Evolutionary conservation across 35 echinoderm and acorn worm species (phyloP), one percentile per base, ranked within the genome.

Genomic region (Heliocidaris tuberculata): DNA sequence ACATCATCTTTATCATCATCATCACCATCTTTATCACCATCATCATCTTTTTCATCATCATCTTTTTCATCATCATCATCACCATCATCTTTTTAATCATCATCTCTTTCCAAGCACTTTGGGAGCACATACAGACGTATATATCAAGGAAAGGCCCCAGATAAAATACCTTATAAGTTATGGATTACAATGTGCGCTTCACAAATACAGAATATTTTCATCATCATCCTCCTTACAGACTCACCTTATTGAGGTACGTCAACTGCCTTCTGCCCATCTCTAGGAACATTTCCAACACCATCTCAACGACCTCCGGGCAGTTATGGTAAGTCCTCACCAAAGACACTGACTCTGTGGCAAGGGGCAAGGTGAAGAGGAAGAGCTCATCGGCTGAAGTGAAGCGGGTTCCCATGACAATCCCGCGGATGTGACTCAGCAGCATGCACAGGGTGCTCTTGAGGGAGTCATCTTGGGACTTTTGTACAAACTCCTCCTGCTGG

Each of bases 191-290:
- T 0, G 35, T 42, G 35, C 35, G 35, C 35, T 42, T 42, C 35
- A 42, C 35, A 42, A 42, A 42, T 42, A 42, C 35, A 42, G 35
- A 42, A 42, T 42, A 42, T 42, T 42, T 42, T 3, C 35, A 42
- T 42, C 35, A 42, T 42, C 35, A 42, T 42, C 35, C 0, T 42
- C 35, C 35, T 42, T 21, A 7, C 32, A 59, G 13, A 49, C 93
- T 10, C 92, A 99, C 98, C 97, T 97, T 94, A 88, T 95, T 96
- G 31, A 99, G 88, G 60, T 96, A 99, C 47, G 96, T 97, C 32
- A 97, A 32, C 95, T 96, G 95, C 85, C 95, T 93, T 60, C 94
- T 97, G 48, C 92, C 94, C 13, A 97, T 94, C 93, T 97, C 98
- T 9, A 96, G 89, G 50, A 88, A 97, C 9, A 99, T 86, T 27